Conservation (phyloP, 1,140 invertebrate species). For the Lepidotrigona ventralis region DNA sequence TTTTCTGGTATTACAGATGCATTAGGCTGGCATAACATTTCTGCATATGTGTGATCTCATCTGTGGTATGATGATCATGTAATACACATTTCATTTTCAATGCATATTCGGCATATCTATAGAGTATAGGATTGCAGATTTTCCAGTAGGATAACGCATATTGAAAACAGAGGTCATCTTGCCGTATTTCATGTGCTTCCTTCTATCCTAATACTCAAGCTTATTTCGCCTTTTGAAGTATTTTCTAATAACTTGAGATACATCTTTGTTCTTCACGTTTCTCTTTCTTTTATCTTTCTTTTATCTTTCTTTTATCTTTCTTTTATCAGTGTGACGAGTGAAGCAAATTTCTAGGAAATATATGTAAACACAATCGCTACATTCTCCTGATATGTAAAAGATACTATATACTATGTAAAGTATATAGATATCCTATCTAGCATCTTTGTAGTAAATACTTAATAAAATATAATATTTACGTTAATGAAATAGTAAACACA, state of each 20-base stretch:
- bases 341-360: neutral
- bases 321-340: no score
- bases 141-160: slow-evolving; percentile 6
- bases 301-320: no score
- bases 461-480: neutral
- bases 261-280: neutral
- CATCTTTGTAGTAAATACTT: no score
- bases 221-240: slow-evolving; percentile 61
- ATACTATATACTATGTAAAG: no score
- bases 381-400: no score
- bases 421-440: neutral
- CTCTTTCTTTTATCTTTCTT: no score
- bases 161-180: neutral
- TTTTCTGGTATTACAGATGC: no score
- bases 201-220: slow-evolving; percentile 58
- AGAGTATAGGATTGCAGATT: slow-evolving; percentile 33
- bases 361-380: no score
- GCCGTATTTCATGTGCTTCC: neutral
- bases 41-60: neutral
- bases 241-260: neutral
- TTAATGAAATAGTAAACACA: no score
- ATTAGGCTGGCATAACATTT: neutral
- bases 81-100: slow-evolving; percentile 44
- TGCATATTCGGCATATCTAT: slow-evolving; percentile 43
- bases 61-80: neutral